These are phyloP conservation scores for Apteryx owenii DNA, from an alignment of 2,113 vertebrate species.

Conservation along the genomic window DNA sequence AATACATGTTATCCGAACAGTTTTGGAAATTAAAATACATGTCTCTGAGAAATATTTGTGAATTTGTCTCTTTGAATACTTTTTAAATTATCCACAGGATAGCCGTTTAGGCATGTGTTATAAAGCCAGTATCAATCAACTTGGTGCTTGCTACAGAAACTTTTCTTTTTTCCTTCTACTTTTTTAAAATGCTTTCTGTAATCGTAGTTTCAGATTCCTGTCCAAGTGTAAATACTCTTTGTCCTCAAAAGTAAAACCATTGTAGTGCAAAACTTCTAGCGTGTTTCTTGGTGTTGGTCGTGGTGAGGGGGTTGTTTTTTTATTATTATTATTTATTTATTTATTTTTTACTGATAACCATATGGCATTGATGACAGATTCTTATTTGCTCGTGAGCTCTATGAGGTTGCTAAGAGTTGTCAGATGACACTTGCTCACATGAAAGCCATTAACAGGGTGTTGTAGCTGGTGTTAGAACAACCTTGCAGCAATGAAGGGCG, in stretches of 20 bases:
- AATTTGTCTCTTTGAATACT: too few species aligned
- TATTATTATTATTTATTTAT: too few species aligned
- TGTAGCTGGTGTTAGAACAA: slow-evolving; percentile 80
- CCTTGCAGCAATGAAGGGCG: slow-evolving; percentile 77
- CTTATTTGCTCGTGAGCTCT: slow-evolving; percentile 54
- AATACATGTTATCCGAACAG: too few species aligned
- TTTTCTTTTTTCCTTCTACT: neutral
- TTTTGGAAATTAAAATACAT: neutral
- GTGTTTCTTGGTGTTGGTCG: neutral
- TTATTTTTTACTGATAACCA: slow-evolving; percentile 19
- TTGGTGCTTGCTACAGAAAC: neutral
- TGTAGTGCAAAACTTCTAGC: neutral
- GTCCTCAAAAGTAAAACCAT: slow-evolving; percentile 5
- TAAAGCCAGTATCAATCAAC: neutral
- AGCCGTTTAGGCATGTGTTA: neutral
- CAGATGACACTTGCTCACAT: slow-evolving; percentile 85
- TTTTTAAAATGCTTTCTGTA: neutral
- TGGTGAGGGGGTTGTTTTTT: too few species aligned
- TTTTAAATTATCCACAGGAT: too few species aligned
- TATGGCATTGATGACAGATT: slow-evolving; percentile 56
- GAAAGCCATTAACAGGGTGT: slow-evolving; percentile 80
- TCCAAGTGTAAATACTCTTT: neutral
- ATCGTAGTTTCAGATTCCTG: neutral
- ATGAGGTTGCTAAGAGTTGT: slow-evolving; percentile 76
- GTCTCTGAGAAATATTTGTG: too few species aligned